Evolutionary conservation across 2,113 vertebrate genomes (phyloP).

Genomic region (Myiopsitta monachus): DNA sequence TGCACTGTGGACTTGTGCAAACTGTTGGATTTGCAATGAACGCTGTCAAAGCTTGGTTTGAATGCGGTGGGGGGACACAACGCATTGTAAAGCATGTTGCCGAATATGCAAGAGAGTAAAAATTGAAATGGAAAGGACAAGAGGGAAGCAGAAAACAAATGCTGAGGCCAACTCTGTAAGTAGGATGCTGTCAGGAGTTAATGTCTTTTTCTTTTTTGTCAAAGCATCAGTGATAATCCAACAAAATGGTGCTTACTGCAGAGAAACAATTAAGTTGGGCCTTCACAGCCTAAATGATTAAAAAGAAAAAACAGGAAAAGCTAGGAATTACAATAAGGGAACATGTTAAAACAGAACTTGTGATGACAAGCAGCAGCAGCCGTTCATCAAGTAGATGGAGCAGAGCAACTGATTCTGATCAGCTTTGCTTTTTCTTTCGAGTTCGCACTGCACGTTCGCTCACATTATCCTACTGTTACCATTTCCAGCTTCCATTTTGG

Average conservation of each 20-base stretch:
- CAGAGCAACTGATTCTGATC: background rate
- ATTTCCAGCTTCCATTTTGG: background rate
- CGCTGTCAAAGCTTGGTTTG: background rate
- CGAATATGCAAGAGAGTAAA: constrained; percentile 8
- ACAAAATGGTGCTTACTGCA: background rate
- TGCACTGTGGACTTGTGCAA: background rate
- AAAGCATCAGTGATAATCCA: constrained; percentile 2
- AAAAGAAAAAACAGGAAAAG: background rate
- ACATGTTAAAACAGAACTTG: background rate
- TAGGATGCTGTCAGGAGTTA: background rate
- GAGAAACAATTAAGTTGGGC: background rate
- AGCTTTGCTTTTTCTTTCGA: background rate
- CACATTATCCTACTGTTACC: background rate
- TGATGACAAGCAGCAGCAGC: background rate
- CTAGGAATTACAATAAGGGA: background rate
- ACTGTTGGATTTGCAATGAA: constrained; percentile 23
- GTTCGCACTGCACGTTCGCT: background rate
- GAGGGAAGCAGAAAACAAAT: constrained; percentile 12
- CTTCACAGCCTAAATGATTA: background rate
- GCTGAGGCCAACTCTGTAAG: background rate
- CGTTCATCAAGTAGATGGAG: background rate
- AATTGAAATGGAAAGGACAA: background rate
- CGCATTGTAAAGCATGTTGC: background rate
- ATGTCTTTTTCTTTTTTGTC: constrained; percentile 4
- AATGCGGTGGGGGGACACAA: background rate